These are phyloP conservation scores for Colistium nudipinnis DNA, from an alignment of 2,113 vertebrate species.

Conservation along the genomic window DNA sequence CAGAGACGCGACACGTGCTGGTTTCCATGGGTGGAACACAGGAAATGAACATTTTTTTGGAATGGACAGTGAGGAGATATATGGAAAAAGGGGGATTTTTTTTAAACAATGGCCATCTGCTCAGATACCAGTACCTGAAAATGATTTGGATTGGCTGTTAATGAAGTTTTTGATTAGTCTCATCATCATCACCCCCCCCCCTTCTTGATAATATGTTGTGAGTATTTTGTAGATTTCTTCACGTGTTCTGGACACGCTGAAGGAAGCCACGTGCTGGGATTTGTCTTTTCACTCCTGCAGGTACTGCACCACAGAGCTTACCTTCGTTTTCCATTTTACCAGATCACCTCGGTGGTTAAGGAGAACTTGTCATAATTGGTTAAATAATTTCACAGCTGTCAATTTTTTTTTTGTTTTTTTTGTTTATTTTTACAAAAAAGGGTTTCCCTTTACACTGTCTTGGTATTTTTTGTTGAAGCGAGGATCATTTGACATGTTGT, in stretches of 20 bases:
- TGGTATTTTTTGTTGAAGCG: slow-evolving; percentile 37
- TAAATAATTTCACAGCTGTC: slow-evolving; percentile 13
- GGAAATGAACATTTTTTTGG: slow-evolving; percentile 49
- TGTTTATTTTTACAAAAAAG: slow-evolving; percentile 57
- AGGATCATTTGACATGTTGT: slow-evolving; percentile 29
- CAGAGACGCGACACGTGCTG: slow-evolving; percentile 42
- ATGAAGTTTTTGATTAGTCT: slow-evolving; percentile 40
- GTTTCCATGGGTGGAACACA: slow-evolving; percentile 20
- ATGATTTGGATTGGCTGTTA: slow-evolving; percentile 46
- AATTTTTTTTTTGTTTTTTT: slow-evolving; percentile 23
- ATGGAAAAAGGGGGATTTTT: slow-evolving; percentile 17
- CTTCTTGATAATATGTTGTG: slow-evolving; percentile 49
- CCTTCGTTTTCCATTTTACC: slow-evolving; percentile 24
- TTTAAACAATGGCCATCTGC: slow-evolving; percentile 20
- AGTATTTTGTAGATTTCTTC: slow-evolving; percentile 56
- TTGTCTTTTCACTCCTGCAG: slow-evolving; percentile 32
- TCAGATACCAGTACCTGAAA: slow-evolving; percentile 48
- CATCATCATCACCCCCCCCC: not conserved
- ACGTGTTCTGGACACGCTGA: slow-evolving; percentile 41
- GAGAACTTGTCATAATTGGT: slow-evolving; percentile 13
- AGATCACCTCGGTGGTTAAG: slow-evolving; percentile 22
- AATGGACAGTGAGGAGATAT: slow-evolving; percentile 48
- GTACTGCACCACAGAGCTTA: slow-evolving; percentile 34
- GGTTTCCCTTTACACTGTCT: slow-evolving; percentile 12
- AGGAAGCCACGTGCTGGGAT: slow-evolving; percentile 4